Percentiles rank a stretch among this genome's conserved stretches.
Evolutionary conservation across 2,888 invertebrate species (phyloP).

Genomic region (Troides oblongomaculatus): DNA sequence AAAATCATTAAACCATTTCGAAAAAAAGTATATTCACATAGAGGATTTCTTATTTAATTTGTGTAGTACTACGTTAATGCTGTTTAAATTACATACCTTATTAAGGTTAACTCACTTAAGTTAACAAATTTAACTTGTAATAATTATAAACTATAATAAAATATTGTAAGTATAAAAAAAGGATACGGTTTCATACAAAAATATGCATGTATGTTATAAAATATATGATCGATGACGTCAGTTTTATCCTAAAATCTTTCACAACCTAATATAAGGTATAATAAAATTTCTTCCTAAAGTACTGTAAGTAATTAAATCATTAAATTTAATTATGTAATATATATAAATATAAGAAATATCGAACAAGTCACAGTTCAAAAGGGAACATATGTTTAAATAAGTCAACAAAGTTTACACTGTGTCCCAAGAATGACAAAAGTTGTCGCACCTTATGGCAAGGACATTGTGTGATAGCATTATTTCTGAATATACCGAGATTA

Average conservation of each 20-base stretch:
- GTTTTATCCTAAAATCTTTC: background rate
- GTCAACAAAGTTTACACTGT: constrained; percentile 2
- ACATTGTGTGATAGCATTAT: constrained; percentile 25
- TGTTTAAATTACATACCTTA: too few species aligned
- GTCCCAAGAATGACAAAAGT: constrained; percentile 12
- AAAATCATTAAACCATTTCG: too few species aligned
- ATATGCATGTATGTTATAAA: background rate
- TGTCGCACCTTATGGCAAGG: constrained; percentile 18
- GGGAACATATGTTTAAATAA: constrained; percentile 10
- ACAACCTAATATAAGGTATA: background rate
- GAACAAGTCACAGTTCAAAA: constrained; percentile 10
- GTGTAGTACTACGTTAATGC: too few species aligned
- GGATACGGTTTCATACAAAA: too few species aligned
- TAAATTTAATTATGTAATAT: background rate
- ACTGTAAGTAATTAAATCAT: background rate
- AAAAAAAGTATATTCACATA: too few species aligned
- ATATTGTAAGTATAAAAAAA: too few species aligned
- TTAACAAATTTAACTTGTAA: too few species aligned
- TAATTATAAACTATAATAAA: too few species aligned
- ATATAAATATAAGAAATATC: background rate
- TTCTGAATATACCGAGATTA: background rate
- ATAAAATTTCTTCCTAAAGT: background rate
- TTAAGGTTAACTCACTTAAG: too few species aligned
- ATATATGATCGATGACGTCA: background rate
- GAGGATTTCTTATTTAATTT: too few species aligned